Conservation (phyloP, 2,113 vertebrate genomes). For the Bufo gargarizans region DNA sequence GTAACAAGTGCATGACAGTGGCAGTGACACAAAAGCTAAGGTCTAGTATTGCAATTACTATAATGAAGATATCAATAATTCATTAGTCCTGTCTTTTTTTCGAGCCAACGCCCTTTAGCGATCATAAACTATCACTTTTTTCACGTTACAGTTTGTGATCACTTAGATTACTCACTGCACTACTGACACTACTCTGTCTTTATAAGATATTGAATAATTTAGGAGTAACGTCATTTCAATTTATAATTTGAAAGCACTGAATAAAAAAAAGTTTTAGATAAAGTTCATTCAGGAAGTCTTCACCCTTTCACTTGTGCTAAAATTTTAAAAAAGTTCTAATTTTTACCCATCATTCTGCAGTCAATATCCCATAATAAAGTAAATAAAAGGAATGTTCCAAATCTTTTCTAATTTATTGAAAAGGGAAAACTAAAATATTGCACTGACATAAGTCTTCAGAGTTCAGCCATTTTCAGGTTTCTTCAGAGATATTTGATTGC, state of each 20-base stretch:
- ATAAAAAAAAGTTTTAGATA: background rate
- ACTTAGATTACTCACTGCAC: conserved; percentile 63
- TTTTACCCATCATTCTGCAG: no score
- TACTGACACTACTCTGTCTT: conserved; percentile 66
- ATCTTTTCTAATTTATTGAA: no score
- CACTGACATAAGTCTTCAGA: no score
- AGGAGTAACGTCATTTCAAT: conserved; percentile 48
- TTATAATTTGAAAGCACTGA: background rate
- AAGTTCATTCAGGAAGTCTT: background rate
- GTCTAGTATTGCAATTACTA: conserved; percentile 63
- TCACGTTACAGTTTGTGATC: conserved; percentile 66
- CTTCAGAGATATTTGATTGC: no score
- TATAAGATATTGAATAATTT: conserved; percentile 73
- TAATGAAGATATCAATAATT: conserved; percentile 72
- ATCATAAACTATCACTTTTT: conserved; percentile 64
- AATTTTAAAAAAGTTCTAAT: no score
- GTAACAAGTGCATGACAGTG: conserved; percentile 27
- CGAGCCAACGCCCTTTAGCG: conserved; percentile 56
- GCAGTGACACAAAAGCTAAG: conserved; percentile 53
- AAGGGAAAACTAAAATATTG: no score
- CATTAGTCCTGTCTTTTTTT: conserved; percentile 63
- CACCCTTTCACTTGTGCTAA: no score
- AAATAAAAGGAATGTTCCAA: no score
- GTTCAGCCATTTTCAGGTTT: no score
- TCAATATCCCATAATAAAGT: no score